Evolutionary conservation across 2,797 vertebrate genomes (phyloP), one percentile per base, ranked within the genome.

Genomic region (Poliocrania exsul): DNA sequence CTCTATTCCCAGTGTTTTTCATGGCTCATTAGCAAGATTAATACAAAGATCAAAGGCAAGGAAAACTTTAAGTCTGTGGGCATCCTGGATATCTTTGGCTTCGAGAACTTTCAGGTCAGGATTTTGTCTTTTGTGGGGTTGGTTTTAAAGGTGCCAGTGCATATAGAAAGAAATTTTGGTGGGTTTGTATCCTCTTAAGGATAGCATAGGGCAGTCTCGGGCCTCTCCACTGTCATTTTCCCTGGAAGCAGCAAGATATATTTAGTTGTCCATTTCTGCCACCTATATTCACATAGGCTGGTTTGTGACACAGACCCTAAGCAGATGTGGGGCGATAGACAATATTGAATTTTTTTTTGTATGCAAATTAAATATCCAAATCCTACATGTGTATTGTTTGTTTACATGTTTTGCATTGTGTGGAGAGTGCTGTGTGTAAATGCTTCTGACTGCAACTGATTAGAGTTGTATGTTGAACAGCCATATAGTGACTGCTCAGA

Each of bases 71-170:
- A 99, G 96, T 99, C 98, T 92, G 98, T 99, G 53, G 98, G 99
- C 93, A 99, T 99, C 97, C 97, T 99, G 94, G 99, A 99, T 98
- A 99, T 99, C 95, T 99, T 99, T 51, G 99, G 99, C 93, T 99
- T 99, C 61, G 99, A 99, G 96, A 99, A 99, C 97, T 99, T 99
- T 95, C 98, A 99, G 98, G 99, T 99, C 66, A 97, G 97, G 69
- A 90, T 87, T 95, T 90, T 81, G n/a, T 19, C 57, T 93, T 88
- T 84, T 90, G 12, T 46, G 38, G 40, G 14, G 40, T 62, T 92
- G 47, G 7, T 69, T 87, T 86, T 49, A 50, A 62, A 90, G 74
- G 62, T 73, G 16, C 71, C 58, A 20, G 35, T 71, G 38, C 29
- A 15, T 54, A 38, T 40, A 71, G 60, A 53, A 64, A 80, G 54